A percentile compares a stretch with the other conserved stretches of the same genome.
phyloP scores from a whole-genome alignment of 2,113 vertebrate genomes.

The Ammodytes marinus region DNA sequence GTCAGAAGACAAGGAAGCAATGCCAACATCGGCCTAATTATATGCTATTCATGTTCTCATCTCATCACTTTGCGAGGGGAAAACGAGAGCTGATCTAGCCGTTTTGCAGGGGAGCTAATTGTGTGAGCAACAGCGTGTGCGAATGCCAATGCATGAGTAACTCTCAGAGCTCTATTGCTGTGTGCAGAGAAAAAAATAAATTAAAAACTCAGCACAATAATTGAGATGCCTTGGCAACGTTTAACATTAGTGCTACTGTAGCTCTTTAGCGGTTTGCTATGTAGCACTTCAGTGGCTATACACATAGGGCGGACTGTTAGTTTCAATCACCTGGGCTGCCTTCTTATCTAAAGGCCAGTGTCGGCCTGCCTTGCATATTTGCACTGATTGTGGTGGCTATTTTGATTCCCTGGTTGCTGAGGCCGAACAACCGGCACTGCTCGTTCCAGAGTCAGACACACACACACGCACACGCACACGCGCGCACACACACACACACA shows the following conservation, averaged over 20 bases:
- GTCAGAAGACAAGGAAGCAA: constrained; percentile 70
- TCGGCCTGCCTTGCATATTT: constrained; percentile 78
- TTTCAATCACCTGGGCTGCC: constrained; percentile 60
- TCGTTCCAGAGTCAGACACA: constrained; percentile 69
- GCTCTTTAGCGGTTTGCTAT: constrained; percentile 39
- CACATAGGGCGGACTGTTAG: constrained; percentile 57
- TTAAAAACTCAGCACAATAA: constrained; percentile 50
- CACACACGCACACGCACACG: constrained; percentile 1
- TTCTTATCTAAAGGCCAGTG: constrained; percentile 78
- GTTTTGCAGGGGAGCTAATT: constrained; percentile 79
- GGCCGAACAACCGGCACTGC: constrained; percentile 62
- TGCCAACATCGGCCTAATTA: constrained; percentile 76
- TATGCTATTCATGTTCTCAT: constrained; percentile 75
- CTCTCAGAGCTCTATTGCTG: constrained; percentile 66
- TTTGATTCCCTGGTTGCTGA: constrained; percentile 77
- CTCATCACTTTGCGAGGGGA: constrained; percentile 74
- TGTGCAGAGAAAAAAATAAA: constrained; percentile 49
- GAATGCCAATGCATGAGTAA: constrained; percentile 71
- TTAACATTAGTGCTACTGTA: constrained; percentile 61
- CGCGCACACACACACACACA: no score
- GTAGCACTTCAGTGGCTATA: constrained; percentile 64
- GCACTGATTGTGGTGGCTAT: constrained; percentile 82
- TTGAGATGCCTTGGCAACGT: constrained; percentile 44
- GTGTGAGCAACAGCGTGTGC: constrained; percentile 70
- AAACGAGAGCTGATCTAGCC: constrained; percentile 81